These are phyloP conservation scores for Poecilia gillii DNA, from an alignment of 2,797 vertebrate genomes.

Conservation along the genomic window DNA sequence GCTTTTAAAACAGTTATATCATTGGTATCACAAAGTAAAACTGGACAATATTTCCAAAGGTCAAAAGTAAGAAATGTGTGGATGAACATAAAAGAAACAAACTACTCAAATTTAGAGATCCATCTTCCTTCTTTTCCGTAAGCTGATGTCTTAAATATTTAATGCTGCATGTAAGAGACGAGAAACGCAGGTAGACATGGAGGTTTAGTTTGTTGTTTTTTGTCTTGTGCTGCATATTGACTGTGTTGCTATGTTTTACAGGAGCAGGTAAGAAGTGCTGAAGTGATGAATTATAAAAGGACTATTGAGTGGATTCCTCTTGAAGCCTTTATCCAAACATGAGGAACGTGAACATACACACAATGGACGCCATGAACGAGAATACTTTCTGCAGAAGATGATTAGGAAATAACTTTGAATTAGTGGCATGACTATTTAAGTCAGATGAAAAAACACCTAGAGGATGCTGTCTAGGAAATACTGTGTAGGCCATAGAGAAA, in stretches of 20 bases:
- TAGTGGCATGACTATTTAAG: constrained; percentile 29
- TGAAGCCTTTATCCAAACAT: constrained; percentile 1
- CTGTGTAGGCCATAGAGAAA: not conserved
- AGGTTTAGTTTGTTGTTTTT: constrained; percentile 13
- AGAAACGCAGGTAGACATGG: constrained; percentile 8
- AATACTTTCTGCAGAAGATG: not conserved
- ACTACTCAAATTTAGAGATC: constrained; percentile 23
- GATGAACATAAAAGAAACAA: not conserved
- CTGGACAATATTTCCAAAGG: not conserved
- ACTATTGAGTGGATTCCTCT: not conserved
- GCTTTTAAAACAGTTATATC: not conserved
- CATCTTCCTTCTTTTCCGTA: constrained; percentile 1
- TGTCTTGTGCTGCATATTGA: constrained; percentile 1
- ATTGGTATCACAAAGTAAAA: not conserved
- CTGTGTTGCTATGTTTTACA: constrained; percentile 36
- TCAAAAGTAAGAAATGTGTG: not conserved
- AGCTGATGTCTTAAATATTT: constrained; percentile 46
- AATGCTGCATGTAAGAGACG: constrained; percentile 18
- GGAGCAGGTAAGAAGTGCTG: constrained; percentile 10
- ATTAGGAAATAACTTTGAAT: constrained; percentile 1
- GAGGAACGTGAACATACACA: not conserved
- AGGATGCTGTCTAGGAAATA: constrained; percentile 34
- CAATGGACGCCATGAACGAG: not conserved
- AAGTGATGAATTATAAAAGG: constrained; percentile 55
- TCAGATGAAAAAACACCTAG: constrained; percentile 13